These are phyloP conservation scores for Paracyclopina nana DNA, from an alignment of 1,140 invertebrate genomes.

Conservation along the genomic window DNA sequence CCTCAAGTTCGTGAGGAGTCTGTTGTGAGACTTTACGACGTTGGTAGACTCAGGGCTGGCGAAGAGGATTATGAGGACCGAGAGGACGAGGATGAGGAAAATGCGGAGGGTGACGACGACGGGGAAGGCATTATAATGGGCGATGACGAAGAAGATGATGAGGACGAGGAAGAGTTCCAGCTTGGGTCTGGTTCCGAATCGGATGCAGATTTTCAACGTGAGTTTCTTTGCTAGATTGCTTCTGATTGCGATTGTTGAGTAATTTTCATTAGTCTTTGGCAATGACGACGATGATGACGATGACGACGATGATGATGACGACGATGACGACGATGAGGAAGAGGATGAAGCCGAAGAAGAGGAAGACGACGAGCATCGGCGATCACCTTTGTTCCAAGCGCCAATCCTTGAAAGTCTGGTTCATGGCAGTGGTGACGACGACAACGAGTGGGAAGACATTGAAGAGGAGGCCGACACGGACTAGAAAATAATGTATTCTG, in stretches of 20 bases:
- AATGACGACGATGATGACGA: constrained; percentile 22
- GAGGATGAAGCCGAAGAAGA: too few species aligned
- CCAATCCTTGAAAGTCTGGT: neutral
- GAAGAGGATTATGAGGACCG: constrained; percentile 47
- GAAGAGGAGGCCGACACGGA: neutral
- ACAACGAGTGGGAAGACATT: neutral
- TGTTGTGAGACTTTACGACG: constrained; percentile 58
- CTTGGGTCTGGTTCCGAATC: neutral
- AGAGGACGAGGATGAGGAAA: constrained; percentile 34
- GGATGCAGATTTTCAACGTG: constrained; percentile 5
- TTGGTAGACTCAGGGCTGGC: constrained; percentile 36
- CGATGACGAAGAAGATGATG: constrained; percentile 6
- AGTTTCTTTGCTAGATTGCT: neutral
- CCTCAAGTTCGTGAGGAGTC: constrained; percentile 43
- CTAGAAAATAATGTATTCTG: neutral
- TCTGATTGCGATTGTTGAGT: neutral
- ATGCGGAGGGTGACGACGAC: constrained; percentile 28
- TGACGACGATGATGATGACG: constrained; percentile 28
- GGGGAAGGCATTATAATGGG: constrained; percentile 17
- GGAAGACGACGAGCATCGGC: constrained; percentile 19
- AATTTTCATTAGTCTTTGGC: neutral
- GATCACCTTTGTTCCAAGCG: neutral
- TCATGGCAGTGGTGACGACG: neutral
- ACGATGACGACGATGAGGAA: constrained; percentile 29
- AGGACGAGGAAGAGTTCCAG: constrained; percentile 14